Base-by-base conservation (phyloP, 2,113 vertebrate genomes). In the Cranoglanis bouderius region DNA sequence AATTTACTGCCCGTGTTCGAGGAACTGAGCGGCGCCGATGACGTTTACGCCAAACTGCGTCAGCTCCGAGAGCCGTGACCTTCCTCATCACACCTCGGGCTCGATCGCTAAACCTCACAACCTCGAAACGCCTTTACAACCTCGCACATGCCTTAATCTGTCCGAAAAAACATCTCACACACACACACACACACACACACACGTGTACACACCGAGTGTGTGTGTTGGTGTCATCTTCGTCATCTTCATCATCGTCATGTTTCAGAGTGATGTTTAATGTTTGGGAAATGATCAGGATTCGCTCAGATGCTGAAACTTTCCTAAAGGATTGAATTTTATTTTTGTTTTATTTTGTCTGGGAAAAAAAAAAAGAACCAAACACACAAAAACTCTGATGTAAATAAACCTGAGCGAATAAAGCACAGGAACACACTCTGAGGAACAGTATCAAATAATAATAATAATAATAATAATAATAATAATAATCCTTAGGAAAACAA, bases 1-100 rank as follows among this genome's bases (percentile, higher is more conserved):
- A 96, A 96, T 90, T 95, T 98, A 59, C 95, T 98, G 90, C 97
- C 97, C 0, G 94, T 97, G 90, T 97, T 98, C 67, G 97, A 98
- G 93, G 97, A 97, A 91, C 93, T 98, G 19, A 97, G 97, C 14
- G 94, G 94, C 88, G 94, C 96, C 0, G 97, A 97, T 14, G 93
- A 97, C 43, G 94, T 97, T 91, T 98, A 97, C 92, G 91, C 95
- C 90, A 95, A 94, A 92, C 96, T 97, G 82, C 96, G 96, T 92
- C 96, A 97, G 92, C 94, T 97, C 40, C 95, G 96, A 88, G 96
- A 95, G 84, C 96, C 95, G 29, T 97, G 93, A 91, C 13, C 14
- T 32, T 67, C 61, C 40, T 67, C 82, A 46, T 5, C 77, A n/a
- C 29, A 8, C 16, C 46, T 74, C 72, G 43, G 72, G 72, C 72